These are phyloP conservation scores for Sciurus carolinensis DNA, from an alignment of 2,797 vertebrate species.

Conservation along the genomic window DNA sequence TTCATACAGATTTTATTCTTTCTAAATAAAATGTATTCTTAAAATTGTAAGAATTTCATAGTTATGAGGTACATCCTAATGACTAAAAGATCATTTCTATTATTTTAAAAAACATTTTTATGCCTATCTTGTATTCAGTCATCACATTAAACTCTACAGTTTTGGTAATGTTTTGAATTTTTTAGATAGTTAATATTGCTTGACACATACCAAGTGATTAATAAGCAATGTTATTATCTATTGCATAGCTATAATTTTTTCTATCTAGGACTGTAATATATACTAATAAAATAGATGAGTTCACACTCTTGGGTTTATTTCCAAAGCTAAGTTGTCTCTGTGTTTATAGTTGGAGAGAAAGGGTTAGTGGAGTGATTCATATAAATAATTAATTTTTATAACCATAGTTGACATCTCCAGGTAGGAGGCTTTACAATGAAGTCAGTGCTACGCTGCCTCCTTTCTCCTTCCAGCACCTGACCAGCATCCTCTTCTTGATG, in stretches of 20 bases:
- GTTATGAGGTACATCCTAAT: neutral
- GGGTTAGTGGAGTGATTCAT: no score
- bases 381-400: no score
- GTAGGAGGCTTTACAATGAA: no score
- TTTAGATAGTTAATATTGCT: neutral
- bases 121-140: neutral
- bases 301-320: slow-evolving; percentile 58
- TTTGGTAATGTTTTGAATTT: neutral
- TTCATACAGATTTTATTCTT: neutral
- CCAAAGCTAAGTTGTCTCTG: slow-evolving; percentile 74
- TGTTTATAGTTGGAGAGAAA: no score
- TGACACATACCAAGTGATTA: neutral
- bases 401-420: no score
- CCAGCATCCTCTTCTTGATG: no score
- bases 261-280: neutral
- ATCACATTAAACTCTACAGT: neutral
- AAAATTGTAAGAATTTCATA: neutral
- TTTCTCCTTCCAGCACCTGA: no score
- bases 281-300: neutral
- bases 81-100: neutral
- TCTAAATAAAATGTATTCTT: neutral
- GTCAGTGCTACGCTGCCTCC: no score
- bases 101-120: neutral
- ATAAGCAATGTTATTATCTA: neutral
- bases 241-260: neutral